Percentiles rank a stretch among this genome's conserved stretches.
phyloP scores from a whole-genome alignment of 2,113 vertebrate species.

The Phalacrocorax aristotelis region DNA sequence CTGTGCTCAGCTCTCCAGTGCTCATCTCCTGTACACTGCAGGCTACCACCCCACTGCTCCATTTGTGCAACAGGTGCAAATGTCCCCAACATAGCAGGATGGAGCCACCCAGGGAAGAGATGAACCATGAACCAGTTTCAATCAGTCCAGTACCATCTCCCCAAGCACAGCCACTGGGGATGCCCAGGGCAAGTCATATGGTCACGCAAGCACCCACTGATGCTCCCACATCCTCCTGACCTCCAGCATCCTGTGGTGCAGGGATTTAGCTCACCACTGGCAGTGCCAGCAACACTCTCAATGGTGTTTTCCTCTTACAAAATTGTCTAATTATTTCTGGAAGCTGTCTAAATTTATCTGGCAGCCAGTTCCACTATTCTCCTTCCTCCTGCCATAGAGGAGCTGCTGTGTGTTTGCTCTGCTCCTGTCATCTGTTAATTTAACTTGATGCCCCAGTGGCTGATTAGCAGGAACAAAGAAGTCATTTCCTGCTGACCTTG shows the following conservation, averaged over 20 bases:
- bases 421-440: slow-evolving; percentile 12
- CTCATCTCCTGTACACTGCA: background rate
- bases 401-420: background rate
- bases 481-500: background rate
- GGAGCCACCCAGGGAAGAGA: background rate
- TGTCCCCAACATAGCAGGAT: background rate
- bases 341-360: slow-evolving; percentile 43
- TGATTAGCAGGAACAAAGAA: background rate
- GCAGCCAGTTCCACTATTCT: background rate
- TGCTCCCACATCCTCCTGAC: background rate
- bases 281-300: background rate
- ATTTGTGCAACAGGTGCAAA: background rate
- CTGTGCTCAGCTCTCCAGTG: background rate
- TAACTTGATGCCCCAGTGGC: background rate
- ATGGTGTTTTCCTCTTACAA: background rate
- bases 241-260: background rate
- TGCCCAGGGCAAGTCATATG: background rate
- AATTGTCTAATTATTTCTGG: slow-evolving; percentile 42
- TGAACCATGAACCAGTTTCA: background rate
- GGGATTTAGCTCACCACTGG: background rate
- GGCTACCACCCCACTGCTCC: background rate
- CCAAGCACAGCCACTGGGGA: background rate
- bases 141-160: background rate
- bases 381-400: background rate
- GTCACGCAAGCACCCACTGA: background rate